phyloP scores from a whole-genome alignment of 2,888 invertebrate genomes.

The Torymus tubicola region DNA sequence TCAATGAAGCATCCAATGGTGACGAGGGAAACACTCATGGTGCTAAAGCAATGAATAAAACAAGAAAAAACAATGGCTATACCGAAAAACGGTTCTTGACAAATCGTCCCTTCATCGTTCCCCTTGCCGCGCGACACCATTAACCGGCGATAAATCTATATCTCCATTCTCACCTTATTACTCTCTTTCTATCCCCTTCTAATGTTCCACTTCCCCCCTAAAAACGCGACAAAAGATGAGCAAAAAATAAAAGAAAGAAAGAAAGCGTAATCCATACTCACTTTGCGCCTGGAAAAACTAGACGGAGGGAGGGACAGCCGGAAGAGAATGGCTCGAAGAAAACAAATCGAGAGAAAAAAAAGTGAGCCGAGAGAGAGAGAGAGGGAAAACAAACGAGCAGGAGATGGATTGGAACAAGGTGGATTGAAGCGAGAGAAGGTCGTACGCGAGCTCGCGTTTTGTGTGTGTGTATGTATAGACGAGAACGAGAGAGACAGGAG shows the following conservation, averaged over 20 bases:
- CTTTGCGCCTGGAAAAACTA: neutral
- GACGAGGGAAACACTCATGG: too few relatives aligned
- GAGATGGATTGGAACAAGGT: constrained; percentile 23
- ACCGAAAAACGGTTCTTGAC: neutral
- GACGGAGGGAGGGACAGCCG: neutral
- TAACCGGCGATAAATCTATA: constrained; percentile 32
- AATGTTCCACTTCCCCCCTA: constrained; percentile 20
- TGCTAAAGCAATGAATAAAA: too few relatives aligned
- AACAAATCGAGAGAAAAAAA: constrained; percentile 29
- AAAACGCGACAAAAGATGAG: neutral
- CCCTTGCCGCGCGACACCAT: neutral
- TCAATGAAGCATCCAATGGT: too few relatives aligned
- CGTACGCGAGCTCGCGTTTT: neutral
- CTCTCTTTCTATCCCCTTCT: constrained; percentile 21
- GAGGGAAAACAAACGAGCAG: neutral
- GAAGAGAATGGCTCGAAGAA: neutral
- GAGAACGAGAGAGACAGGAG: neutral
- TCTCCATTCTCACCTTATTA: constrained; percentile 34
- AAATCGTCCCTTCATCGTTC: constrained; percentile 4
- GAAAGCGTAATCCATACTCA: neutral
- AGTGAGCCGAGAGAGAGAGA: neutral
- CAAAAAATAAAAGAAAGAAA: neutral
- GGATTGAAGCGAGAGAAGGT: neutral
- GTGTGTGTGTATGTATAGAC: neutral
- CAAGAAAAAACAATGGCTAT: too few relatives aligned